Evolutionary conservation across 2,113 vertebrate species (phyloP).

Genomic region (Vireo altiloquus): DNA sequence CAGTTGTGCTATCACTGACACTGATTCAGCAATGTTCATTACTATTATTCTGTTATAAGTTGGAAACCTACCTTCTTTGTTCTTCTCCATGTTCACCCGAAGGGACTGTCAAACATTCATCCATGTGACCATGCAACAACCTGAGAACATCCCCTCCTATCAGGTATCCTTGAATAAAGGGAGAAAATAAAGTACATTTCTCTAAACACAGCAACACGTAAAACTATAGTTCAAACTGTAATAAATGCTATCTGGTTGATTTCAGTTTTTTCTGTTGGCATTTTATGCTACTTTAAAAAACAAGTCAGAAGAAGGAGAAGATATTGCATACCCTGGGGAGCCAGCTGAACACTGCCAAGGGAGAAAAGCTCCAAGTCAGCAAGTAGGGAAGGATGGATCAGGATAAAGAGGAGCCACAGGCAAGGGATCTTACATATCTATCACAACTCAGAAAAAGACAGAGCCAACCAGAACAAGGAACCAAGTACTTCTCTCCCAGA

Average conservation of each 20-base stretch:
- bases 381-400: not conserved
- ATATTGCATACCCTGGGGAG: not conserved
- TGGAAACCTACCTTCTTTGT: constrained; percentile 83
- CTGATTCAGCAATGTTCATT: not conserved
- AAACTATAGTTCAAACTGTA: not conserved
- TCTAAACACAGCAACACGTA: rapidly evolving
- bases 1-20: not conserved
- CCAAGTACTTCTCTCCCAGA: not conserved
- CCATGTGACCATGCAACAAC: constrained; percentile 94
- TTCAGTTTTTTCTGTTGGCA: not conserved
- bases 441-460: not conserved
- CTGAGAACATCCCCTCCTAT: constrained; percentile 94
- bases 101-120: constrained; percentile 94
- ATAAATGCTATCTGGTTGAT: not conserved
- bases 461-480: not conserved
- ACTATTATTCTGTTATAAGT: not conserved
- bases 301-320: not conserved
- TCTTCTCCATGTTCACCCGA: constrained; percentile 92
- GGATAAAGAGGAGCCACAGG: not conserved
- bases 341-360: not conserved
- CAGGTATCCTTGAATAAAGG: constrained; percentile 81
- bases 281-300: not conserved
- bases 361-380: not conserved
- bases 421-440: not conserved
- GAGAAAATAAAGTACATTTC: not conserved